Evolutionary conservation across 2,797 vertebrate species (phyloP).

Genomic region (Tinamus major): DNA sequence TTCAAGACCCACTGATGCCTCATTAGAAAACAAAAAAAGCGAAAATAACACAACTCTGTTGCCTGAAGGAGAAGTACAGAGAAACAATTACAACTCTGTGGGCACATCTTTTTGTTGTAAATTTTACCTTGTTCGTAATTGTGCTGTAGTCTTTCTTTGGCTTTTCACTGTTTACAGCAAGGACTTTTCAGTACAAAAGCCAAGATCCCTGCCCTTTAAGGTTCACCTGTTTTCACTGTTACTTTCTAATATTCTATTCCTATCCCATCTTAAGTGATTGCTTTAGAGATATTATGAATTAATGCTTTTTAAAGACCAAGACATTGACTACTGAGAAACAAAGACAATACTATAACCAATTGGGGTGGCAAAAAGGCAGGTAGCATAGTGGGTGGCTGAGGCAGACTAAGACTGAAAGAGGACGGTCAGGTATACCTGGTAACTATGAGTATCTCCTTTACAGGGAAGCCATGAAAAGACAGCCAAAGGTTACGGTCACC

Average conservation of each 20-base stretch:
- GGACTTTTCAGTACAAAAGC: neutral
- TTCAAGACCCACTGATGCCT: neutral
- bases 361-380: neutral
- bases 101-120: neutral
- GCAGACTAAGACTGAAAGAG: neutral
- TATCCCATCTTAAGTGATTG: accelerated
- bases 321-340: neutral
- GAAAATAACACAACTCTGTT: neutral
- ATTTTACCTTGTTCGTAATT: neutral
- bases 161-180: neutral
- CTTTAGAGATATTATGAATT: neutral
- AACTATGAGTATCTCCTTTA: neutral
- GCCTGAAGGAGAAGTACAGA: neutral
- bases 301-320: neutral
- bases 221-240: neutral
- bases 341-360: neutral
- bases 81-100: neutral
- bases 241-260: neutral
- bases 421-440: neutral
- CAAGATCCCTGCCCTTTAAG: neutral
- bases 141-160: neutral
- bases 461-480: neutral
- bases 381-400: neutral
- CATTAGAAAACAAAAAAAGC: neutral
- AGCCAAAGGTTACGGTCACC: neutral